These are phyloP conservation scores for Jacana jacana DNA, from an alignment of 2,113 vertebrate species.

Conservation along the genomic window DNA sequence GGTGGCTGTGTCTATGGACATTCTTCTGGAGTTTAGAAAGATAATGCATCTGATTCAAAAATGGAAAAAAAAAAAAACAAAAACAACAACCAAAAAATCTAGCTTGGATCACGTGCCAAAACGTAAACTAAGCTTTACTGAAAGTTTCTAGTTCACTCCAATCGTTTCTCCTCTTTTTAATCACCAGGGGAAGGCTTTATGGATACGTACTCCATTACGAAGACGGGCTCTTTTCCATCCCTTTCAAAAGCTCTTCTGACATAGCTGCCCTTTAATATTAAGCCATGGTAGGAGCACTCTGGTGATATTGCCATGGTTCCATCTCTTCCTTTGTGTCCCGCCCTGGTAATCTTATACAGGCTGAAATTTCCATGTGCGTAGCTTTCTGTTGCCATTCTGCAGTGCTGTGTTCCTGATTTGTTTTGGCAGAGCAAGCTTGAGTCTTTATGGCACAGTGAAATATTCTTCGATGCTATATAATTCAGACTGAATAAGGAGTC, in stretches of 20 bases:
- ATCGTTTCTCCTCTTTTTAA: conserved; percentile 13
- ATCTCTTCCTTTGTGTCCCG: neutral
- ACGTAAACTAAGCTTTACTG: conserved; percentile 26
- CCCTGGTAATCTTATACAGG: conserved; percentile 2
- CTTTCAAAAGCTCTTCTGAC: conserved; percentile 37
- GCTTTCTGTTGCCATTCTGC: conserved; percentile 45
- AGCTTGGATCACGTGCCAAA: conserved; percentile 66
- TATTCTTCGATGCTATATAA: conserved; percentile 75
- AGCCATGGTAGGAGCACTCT: neutral
- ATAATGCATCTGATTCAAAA: conserved; percentile 33
- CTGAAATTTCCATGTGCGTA: conserved; percentile 24
- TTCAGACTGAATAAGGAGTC: conserved; percentile 76
- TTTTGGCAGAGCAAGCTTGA: conserved; percentile 76
- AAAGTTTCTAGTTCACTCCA: conserved; percentile 39
- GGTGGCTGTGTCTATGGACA: conserved; percentile 16
- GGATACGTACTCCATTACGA: neutral
- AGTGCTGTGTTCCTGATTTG: conserved; percentile 49
- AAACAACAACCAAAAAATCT: neutral
- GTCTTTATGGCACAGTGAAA: conserved; percentile 84
- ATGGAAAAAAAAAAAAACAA: neutral
- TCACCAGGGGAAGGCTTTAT: conserved; percentile 41
- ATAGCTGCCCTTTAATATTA: conserved; percentile 41
- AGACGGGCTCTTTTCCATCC: neutral
- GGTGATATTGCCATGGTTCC: neutral
- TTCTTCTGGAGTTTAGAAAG: conserved; percentile 67